Evolutionary conservation across 2,113 vertebrate genomes (phyloP), one percentile per base, ranked within the genome.

Genomic region (Stercorarius parasiticus): DNA sequence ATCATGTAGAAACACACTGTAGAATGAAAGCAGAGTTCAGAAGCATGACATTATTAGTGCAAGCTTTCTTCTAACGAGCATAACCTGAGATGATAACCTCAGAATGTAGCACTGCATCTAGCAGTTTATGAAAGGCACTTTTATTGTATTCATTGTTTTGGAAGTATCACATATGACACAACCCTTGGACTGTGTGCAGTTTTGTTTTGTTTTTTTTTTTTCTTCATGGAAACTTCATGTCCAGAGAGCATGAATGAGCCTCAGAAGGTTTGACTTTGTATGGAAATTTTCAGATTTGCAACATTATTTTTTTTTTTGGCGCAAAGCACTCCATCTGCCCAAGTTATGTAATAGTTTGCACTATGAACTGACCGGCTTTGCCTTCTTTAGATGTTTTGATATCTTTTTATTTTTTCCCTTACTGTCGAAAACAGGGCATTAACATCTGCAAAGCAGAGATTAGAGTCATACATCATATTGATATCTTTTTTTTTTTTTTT

Each of bases 371-470:
- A 74, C 32, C 73, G 43, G 45, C 17, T 82, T 93, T 87, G 27
- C 4, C 20, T 56, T 47, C 77, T 76, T 42, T 80, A 91, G 36
- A 34, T 15, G 10, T 43, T 17, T 26, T 40, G 73, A 47, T 62
- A 78, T n/a, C 16, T 84, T 59, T 47, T 29, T 67, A 5, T 49
- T 8, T 52, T 47, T 62, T 55, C 58, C 74, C 53, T 93, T 53
- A 61, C 38, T 79, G 58, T 73, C 27, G 18, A 81, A 95, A 88
- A 8, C 42, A 86, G 53, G 59, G 40, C 76, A 96, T 92, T 97
- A 94, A 81, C 88, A 94, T 94, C 85, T 96, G 88, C 78, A 94
- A 92, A 89, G 40, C 64, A 70, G 36, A 95, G 89, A 98, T 97
- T 97, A 95, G 53, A 86, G 34, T 94, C 76, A 93, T 93, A 83